A percentile compares a stretch with the other conserved stretches of the same genome.
phyloP scores from a whole-genome alignment of 2,797 vertebrate genomes.

The Buphagus erythrorhynchus region DNA sequence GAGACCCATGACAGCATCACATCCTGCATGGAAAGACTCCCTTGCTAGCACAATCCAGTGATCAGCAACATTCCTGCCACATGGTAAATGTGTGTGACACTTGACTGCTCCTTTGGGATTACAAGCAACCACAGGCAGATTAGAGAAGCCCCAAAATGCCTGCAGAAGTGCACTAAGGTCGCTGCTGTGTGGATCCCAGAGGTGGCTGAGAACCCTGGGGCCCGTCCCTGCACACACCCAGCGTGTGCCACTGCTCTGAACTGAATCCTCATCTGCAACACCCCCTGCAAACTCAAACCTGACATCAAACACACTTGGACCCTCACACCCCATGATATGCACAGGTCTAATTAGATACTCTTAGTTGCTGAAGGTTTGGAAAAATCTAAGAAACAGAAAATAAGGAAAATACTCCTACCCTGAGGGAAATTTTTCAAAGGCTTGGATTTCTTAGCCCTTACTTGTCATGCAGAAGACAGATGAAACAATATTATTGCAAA shows the following conservation, averaged over 20 bases:
- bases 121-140: rapidly evolving
- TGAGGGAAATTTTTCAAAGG: background rate
- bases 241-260: rapidly evolving
- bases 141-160: background rate
- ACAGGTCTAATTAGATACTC: background rate
- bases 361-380: background rate
- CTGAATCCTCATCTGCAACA: rapidly evolving
- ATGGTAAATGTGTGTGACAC: rapidly evolving
- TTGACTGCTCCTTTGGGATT: background rate
- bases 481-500: background rate
- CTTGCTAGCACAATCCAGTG: background rate
- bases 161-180: background rate
- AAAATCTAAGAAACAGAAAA: background rate
- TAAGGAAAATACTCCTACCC: background rate
- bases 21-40: background rate
- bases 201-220: background rate
- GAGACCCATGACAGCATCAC: background rate
- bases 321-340: rapidly evolving
- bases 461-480: background rate
- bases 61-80: background rate
- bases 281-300: background rate
- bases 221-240: background rate
- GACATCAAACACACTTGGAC: background rate
- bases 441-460: background rate
- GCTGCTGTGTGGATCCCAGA: background rate